Conservation (phyloP, 2,113 vertebrate genomes). For the Acinonyx jubatus region DNA sequence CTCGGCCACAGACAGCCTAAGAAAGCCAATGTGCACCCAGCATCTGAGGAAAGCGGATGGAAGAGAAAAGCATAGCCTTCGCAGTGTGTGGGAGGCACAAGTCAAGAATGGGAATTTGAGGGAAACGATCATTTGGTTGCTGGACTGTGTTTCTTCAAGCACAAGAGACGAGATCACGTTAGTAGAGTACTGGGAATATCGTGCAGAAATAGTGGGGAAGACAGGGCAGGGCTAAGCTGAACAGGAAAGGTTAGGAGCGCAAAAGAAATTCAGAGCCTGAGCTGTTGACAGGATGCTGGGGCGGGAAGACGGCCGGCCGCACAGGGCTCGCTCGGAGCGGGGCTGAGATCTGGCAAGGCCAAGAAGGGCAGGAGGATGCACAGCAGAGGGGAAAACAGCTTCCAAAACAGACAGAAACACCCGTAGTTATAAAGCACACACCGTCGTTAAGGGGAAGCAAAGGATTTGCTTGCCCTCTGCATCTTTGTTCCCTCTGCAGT, state of each 20-base stretch:
- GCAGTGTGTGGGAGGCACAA: not conserved
- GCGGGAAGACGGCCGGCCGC: not conserved
- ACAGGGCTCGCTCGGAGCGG: fast-evolving
- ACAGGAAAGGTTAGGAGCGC: not conserved
- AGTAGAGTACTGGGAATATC: too few relatives aligned
- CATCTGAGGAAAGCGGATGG: not conserved
- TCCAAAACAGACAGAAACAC: not conserved
- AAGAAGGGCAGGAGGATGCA: not conserved
- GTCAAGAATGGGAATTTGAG: not conserved
- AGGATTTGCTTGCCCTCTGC: not conserved
- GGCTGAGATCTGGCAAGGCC: not conserved
- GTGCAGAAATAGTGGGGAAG: not conserved
- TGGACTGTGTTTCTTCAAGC: not conserved
- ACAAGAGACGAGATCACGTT: not conserved
- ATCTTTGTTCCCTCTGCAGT: not conserved
- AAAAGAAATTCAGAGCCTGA: not conserved
- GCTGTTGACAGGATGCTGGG: not conserved
- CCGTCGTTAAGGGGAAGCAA: not conserved
- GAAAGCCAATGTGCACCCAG: not conserved
- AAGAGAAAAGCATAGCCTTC: not conserved
- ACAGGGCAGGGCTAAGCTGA: not conserved
- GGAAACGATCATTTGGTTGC: not conserved
- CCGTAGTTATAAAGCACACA: not conserved
- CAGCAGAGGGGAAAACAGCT: not conserved
- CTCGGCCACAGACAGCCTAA: not conserved